Percentiles rank a stretch among this genome's conserved stretches.
phyloP scores from a whole-genome alignment of 2,113 vertebrate species.

The Actinemys pallida region DNA sequence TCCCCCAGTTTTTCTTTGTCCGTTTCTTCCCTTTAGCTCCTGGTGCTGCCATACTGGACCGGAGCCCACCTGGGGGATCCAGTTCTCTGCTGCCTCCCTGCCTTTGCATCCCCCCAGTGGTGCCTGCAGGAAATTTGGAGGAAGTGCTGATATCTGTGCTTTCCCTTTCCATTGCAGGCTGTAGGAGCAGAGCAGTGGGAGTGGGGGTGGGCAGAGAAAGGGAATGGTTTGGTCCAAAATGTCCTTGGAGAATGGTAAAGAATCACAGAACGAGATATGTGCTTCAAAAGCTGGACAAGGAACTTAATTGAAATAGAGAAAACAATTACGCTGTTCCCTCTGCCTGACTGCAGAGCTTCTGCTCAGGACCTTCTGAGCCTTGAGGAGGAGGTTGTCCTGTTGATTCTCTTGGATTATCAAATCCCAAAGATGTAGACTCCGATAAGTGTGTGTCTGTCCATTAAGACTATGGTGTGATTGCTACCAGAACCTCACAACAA shows the following conservation, averaged over 20 bases:
- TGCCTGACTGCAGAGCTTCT: background rate
- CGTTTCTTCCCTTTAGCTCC: background rate
- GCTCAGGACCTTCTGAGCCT: background rate
- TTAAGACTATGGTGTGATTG: background rate
- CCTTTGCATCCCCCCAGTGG: background rate
- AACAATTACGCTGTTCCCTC: background rate
- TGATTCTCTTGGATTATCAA: background rate
- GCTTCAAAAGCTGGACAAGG: background rate
- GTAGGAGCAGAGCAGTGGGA: background rate
- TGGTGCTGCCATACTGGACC: slow-evolving; percentile 27
- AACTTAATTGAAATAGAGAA: background rate
- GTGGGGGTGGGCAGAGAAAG: background rate
- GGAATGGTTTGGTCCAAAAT: background rate
- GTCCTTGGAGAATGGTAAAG: background rate
- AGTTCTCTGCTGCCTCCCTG: background rate
- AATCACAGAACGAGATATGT: background rate
- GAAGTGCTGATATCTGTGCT: slow-evolving; percentile 39
- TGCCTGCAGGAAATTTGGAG: slow-evolving; percentile 4
- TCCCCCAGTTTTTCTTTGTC: background rate
- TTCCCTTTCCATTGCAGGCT: slow-evolving; percentile 19
- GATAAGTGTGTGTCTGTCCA: background rate
- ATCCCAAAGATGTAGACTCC: background rate
- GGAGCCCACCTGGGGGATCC: slow-evolving; percentile 26
- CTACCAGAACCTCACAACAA: background rate
- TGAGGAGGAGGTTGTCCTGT: background rate